These are phyloP conservation scores for Dipus sagitta DNA, from an alignment of 2,797 vertebrate genomes.

Conservation along the genomic window DNA sequence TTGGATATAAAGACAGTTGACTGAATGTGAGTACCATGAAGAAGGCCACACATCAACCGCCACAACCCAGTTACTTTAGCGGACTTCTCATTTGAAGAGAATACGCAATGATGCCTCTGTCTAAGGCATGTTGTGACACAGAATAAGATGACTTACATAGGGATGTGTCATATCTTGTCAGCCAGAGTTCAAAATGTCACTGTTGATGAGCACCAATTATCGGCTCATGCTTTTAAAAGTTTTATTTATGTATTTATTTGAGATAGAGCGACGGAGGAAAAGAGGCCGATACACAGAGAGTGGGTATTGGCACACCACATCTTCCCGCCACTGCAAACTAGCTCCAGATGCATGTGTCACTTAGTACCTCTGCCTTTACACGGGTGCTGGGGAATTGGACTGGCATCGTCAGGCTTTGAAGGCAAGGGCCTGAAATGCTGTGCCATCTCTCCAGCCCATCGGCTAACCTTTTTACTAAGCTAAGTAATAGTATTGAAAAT, in stretches of 20 bases:
- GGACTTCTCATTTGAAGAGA: not conserved
- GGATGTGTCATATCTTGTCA: not conserved
- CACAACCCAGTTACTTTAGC: not conserved
- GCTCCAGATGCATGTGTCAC: too few species aligned
- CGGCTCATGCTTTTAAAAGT: too few species aligned
- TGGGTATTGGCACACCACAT: too few species aligned
- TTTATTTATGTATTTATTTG: too few species aligned
- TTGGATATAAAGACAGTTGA: not conserved
- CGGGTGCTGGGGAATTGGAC: too few species aligned
- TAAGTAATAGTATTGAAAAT: not conserved
- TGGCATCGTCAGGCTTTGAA: too few species aligned
- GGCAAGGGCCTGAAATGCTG: too few species aligned
- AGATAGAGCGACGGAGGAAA: too few species aligned
- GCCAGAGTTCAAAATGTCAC: not conserved
- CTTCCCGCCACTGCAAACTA: too few species aligned
- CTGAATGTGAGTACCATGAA: not conserved
- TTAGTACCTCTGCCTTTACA: too few species aligned
- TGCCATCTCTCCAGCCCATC: too few species aligned
- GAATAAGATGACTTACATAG: not conserved
- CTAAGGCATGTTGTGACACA: not conserved
- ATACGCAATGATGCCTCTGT: not conserved
- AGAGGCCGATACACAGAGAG: too few species aligned
- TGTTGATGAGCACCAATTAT: not conserved
- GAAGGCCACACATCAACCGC: not conserved
- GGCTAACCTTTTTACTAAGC: not conserved